Evolutionary conservation across 2,113 vertebrate genomes (phyloP).

Genomic region (Clarias magur): DNA sequence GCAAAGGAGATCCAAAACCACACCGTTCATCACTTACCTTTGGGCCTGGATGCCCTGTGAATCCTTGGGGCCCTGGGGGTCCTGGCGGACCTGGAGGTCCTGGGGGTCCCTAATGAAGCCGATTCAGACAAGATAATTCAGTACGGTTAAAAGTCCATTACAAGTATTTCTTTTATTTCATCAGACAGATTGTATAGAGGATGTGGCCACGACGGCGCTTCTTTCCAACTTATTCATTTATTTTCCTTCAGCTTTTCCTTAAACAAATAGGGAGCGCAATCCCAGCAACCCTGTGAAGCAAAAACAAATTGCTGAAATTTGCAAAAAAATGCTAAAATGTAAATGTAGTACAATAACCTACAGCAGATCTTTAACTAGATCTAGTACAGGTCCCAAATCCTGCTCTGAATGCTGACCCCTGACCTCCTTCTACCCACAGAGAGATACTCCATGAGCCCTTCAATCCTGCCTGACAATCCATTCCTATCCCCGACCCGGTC

Average conservation of each 20-base stretch:
- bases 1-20: not conserved
- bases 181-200: not conserved
- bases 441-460: not conserved
- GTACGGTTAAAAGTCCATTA: not conserved
- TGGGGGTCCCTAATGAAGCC: constrained; percentile 82
- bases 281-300: not conserved
- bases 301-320: no score
- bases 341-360: not conserved
- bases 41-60: constrained; percentile 78
- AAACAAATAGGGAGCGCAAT: not conserved
- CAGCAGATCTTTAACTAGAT: not conserved
- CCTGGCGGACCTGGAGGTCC: constrained; percentile 83
- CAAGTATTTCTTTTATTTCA: not conserved
- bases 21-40: constrained; percentile 74
- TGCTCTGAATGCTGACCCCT: not conserved
- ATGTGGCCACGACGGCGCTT: no score
- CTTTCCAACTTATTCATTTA: not conserved
- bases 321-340: no score
- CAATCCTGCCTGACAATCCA: not conserved
- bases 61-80: constrained; percentile 82
- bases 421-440: no score
- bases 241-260: not conserved
- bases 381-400: not conserved
- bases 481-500: not conserved
- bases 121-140: not conserved